Percentiles rank a stretch among this genome's conserved stretches.
phyloP scores from a whole-genome alignment of 92 coral and sea anemone genomes.

The Porites lobata region DNA sequence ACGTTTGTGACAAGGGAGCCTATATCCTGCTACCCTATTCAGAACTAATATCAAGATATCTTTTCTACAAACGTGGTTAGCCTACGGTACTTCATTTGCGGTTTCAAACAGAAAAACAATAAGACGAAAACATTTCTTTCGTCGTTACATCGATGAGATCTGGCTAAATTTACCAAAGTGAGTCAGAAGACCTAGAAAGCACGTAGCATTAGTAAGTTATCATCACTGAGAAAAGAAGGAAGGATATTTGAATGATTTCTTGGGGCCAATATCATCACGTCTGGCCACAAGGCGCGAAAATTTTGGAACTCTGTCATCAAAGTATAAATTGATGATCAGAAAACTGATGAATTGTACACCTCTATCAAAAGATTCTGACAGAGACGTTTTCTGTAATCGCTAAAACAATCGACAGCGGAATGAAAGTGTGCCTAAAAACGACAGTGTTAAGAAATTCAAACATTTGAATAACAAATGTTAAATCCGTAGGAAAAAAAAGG shows the following conservation, averaged over 20 bases:
- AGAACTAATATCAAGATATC: neutral
- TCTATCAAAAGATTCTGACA: neutral
- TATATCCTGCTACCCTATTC: neutral
- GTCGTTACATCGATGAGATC: neutral
- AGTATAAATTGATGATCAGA: no score
- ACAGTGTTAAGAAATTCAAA: no score
- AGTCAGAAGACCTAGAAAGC: neutral
- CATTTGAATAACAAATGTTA: neutral
- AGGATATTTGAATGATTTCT: neutral
- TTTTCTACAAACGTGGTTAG: neutral
- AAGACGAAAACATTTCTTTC: neutral
- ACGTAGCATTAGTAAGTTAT: neutral
- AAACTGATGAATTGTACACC: neutral
- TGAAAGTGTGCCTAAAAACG: no score
- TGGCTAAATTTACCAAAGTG: neutral
- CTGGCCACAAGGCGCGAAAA: neutral
- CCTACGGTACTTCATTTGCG: constrained; percentile 14
- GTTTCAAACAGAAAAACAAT: constrained; percentile 24
- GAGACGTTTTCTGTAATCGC: neutral
- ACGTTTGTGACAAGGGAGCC: neutral
- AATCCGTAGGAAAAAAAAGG: neutral
- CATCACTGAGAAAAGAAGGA: no score
- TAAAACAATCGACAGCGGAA: neutral
- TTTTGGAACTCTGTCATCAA: constrained; percentile 1
- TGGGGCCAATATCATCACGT: constrained; percentile 7